Conservation (phyloP, 1,140 invertebrate species). For the Cyclina sinensis region DNA sequence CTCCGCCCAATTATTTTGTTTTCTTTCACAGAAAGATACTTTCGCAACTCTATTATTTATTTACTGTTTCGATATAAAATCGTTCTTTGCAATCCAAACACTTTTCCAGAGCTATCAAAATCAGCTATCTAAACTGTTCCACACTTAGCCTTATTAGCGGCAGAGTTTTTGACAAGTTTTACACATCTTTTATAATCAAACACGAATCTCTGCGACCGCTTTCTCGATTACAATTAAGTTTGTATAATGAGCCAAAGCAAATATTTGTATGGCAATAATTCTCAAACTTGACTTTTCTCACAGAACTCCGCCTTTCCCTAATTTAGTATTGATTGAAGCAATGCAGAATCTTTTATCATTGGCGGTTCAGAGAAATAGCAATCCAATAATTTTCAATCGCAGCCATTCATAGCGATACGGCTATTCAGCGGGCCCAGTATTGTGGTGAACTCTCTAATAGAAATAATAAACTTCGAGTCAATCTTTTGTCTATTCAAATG, state of each 20-base stretch:
- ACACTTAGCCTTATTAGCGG: slow-evolving; percentile 7
- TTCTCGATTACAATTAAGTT: slow-evolving; percentile 56
- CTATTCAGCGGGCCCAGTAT: background rate
- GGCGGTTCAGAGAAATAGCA: background rate
- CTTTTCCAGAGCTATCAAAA: slow-evolving; percentile 13
- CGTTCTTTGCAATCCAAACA: slow-evolving; percentile 1
- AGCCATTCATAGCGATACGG: background rate
- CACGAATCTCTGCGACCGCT: background rate
- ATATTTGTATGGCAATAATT: slow-evolving; percentile 61
- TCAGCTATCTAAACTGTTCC: slow-evolving; percentile 13
- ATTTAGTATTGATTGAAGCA: slow-evolving; percentile 58
- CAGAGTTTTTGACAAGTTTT: background rate
- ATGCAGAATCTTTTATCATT: slow-evolving; percentile 29
- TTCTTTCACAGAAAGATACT: background rate
- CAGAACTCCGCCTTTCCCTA: slow-evolving; percentile 39
- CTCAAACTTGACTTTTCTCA: slow-evolving; percentile 15
- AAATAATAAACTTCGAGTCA: slow-evolving; percentile 28
- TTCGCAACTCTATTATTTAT: slow-evolving; percentile 26
- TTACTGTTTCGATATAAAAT: slow-evolving; percentile 34
- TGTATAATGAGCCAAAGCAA: slow-evolving; percentile 48
- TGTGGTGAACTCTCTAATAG: slow-evolving; percentile 28
- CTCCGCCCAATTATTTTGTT: slow-evolving; percentile 4
- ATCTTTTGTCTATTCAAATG: slow-evolving; percentile 60
- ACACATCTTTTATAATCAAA: background rate
- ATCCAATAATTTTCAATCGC: slow-evolving; percentile 51